These are phyloP conservation scores for Microctonus aethiopoides DNA, from an alignment of 2,888 invertebrate species.

Conservation along the genomic window DNA sequence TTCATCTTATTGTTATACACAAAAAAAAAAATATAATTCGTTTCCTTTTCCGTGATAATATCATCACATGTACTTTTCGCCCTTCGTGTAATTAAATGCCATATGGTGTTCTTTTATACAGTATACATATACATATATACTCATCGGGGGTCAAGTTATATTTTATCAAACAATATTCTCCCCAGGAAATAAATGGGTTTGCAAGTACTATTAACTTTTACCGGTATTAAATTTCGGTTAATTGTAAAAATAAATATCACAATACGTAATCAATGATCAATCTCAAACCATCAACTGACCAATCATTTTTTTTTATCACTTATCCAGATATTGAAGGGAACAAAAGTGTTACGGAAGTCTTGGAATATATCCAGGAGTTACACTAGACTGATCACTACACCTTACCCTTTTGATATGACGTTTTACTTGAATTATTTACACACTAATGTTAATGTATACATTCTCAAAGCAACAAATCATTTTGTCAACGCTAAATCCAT, in stretches of 20 bases:
- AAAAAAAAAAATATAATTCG: neutral
- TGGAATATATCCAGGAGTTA: constrained; percentile 29
- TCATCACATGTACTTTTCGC: constrained; percentile 42
- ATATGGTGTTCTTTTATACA: constrained; percentile 52
- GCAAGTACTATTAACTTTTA: neutral
- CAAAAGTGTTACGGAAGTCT: neutral
- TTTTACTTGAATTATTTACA: constrained; percentile 36
- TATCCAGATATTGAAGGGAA: too few species aligned
- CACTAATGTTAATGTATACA: too few species aligned
- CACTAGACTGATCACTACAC: constrained; percentile 24
- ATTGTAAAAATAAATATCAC: neutral
- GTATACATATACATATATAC: too few species aligned
- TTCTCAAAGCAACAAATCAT: constrained; percentile 49
- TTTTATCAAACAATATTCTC: constrained; percentile 47
- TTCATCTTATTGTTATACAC: too few species aligned
- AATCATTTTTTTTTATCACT: too few species aligned
- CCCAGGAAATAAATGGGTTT: neutral
- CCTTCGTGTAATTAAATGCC: constrained; percentile 46
- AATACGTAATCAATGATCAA: too few species aligned
- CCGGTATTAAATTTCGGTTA: neutral
- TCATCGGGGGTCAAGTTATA: constrained; percentile 39
- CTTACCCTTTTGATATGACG: constrained; percentile 39
- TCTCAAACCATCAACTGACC: too few species aligned
- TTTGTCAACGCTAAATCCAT: constrained; percentile 50
- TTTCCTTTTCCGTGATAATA: constrained; percentile 45